phyloP scores from a whole-genome alignment of 2,113 vertebrate species.

The Electrona antarctica region DNA sequence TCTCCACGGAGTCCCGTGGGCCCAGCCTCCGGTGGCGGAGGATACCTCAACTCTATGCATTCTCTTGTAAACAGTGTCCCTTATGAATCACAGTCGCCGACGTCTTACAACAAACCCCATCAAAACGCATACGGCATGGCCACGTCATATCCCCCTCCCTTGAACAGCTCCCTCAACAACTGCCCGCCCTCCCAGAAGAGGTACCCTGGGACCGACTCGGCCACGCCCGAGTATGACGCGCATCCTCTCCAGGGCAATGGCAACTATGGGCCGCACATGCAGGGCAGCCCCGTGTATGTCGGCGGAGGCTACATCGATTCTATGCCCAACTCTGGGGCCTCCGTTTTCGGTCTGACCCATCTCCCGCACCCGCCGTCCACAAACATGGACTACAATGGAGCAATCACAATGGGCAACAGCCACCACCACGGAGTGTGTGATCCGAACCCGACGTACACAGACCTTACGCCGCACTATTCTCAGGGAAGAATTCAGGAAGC shows the following conservation, averaged over 20 bases:
- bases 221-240: conserved; percentile 92
- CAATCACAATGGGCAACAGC: conserved; percentile 90
- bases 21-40: conserved; percentile 83
- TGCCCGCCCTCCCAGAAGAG: conserved; percentile 93
- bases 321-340: conserved; percentile 89
- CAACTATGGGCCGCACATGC: conserved; percentile 93
- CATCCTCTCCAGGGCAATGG: conserved; percentile 92
- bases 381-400: conserved; percentile 93
- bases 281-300: conserved; percentile 95
- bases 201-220: conserved; percentile 86
- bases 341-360: conserved; percentile 94
- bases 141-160: conserved; percentile 87
- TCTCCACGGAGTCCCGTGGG: conserved; percentile 92
- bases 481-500: conserved; percentile 99
- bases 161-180: conserved; percentile 89
- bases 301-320: conserved; percentile 95
- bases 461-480: conserved; percentile 97
- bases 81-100: conserved; percentile 92
- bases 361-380: conserved; percentile 88
- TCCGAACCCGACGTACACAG: conserved; percentile 93
- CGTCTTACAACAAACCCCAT: conserved; percentile 91
- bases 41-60: conserved; percentile 97
- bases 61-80: conserved; percentile 94
- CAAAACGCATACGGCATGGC: conserved; percentile 90
- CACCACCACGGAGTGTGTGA: conserved; percentile 95